These are phyloP conservation scores for Lethrus apterus DNA, from an alignment of 1,140 invertebrate species.

Conservation along the genomic window DNA sequence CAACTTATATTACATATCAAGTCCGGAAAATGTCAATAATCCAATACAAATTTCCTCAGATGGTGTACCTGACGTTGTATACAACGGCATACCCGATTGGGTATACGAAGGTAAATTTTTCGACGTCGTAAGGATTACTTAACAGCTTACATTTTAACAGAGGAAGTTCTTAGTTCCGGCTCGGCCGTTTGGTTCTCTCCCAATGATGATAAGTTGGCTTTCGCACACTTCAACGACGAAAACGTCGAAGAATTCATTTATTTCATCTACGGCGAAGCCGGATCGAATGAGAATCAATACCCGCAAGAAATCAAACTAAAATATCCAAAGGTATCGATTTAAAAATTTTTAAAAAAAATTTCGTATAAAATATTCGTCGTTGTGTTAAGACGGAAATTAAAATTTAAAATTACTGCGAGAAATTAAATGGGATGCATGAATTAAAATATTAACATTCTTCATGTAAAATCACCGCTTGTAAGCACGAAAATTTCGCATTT, in stretches of 20 bases:
- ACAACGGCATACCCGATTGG: constrained; percentile 73
- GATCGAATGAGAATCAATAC: constrained; percentile 53
- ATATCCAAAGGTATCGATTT: constrained; percentile 69
- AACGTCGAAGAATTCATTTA: constrained; percentile 30
- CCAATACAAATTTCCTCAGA: constrained; percentile 44
- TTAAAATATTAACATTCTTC: too few species aligned
- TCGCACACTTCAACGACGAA: constrained; percentile 18
- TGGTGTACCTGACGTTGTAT: constrained; percentile 56
- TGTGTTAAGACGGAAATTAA: too few species aligned
- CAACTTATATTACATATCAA: constrained; percentile 67
- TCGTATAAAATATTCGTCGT: background rate
- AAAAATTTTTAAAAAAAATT: constrained; percentile 45
- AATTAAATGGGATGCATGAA: too few species aligned
- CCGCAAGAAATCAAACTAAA: constrained; percentile 57
- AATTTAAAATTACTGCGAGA: too few species aligned
- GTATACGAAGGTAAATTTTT: constrained; percentile 61
- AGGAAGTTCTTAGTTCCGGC: constrained; percentile 21
- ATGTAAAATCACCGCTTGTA: too few species aligned
- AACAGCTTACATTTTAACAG: background rate
- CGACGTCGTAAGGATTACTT: too few species aligned
- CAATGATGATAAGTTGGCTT: constrained; percentile 15
- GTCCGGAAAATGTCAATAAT: constrained; percentile 10
- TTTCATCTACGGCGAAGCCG: constrained; percentile 49
- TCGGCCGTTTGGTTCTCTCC: constrained; percentile 26
- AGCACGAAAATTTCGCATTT: too few species aligned